A percentile compares a stretch with the other conserved stretches of the same genome.
phyloP scores from a whole-genome alignment of 2,888 invertebrate genomes.

The Stenichneumon culpator region DNA sequence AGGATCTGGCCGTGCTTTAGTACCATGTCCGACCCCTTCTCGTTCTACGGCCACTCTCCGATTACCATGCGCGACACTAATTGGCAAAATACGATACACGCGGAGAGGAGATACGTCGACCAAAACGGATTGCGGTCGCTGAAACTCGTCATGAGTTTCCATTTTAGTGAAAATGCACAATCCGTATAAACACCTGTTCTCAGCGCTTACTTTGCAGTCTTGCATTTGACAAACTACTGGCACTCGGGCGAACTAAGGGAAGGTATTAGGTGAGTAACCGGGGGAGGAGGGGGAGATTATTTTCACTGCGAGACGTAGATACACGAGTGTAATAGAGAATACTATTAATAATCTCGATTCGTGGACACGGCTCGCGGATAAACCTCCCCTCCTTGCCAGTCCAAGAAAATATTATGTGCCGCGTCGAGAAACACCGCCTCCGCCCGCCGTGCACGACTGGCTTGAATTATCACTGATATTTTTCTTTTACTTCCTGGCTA shows the following conservation, averaged over 20 bases:
- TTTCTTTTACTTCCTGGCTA: conserved; percentile 2
- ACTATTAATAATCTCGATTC: conserved; percentile 22
- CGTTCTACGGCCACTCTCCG: not conserved
- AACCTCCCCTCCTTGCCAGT: conserved; percentile 68
- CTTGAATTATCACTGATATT: conserved; percentile 25
- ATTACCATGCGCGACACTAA: not conserved
- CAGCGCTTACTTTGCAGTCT: not conserved
- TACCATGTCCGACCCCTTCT: not conserved
- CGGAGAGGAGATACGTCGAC: too few species aligned
- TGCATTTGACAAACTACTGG: not conserved
- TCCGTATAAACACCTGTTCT: not conserved
- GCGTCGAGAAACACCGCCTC: conserved; percentile 3
- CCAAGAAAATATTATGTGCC: conserved; percentile 51
- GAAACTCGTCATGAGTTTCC: not conserved
- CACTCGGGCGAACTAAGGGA: conserved; percentile 10
- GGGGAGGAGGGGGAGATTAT: not conserved
- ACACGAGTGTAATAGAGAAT: conserved; percentile 25
- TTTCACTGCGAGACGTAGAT: conserved; percentile 14
- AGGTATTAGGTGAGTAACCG: conserved; percentile 11
- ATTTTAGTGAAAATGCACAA: not conserved
- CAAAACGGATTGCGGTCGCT: not conserved
- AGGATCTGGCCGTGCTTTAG: not conserved
- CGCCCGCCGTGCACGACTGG: conserved; percentile 11
- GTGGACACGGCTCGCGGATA: conserved; percentile 76
- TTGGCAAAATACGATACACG: not conserved